Percentiles rank a stretch among this genome's conserved stretches.
phyloP scores from a whole-genome alignment of 2,888 invertebrate species.

The Diarsia rubi region DNA sequence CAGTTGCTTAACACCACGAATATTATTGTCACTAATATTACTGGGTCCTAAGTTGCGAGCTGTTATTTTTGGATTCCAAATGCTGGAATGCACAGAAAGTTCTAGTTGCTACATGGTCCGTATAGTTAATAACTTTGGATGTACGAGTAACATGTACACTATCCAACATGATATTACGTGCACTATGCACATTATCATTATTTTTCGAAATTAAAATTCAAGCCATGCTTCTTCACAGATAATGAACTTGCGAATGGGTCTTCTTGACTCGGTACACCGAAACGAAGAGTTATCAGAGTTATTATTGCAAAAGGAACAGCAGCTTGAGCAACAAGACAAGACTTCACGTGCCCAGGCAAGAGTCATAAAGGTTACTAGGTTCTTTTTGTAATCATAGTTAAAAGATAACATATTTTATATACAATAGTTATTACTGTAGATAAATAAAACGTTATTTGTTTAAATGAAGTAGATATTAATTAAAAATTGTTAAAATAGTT shows the following conservation, averaged over 20 bases:
- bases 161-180: too few relatives aligned
- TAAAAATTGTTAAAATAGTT: constrained; percentile 14
- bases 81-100: too few relatives aligned
- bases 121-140: too few relatives aligned
- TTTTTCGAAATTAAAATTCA: neutral
- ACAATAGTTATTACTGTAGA: too few relatives aligned
- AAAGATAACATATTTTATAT: constrained; percentile 16
- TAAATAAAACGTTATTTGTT: neutral
- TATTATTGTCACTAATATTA: too few relatives aligned
- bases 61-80: too few relatives aligned
- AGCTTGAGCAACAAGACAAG: constrained; percentile 91
- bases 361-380: constrained; percentile 89
- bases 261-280: constrained; percentile 85
- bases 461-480: neutral
- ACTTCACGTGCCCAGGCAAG: constrained; percentile 92
- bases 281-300: constrained; percentile 88
- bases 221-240: constrained; percentile 73
- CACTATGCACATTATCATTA: too few relatives aligned
- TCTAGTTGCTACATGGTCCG: too few relatives aligned
- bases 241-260: constrained; percentile 84
- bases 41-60: too few relatives aligned
- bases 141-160: too few relatives aligned
- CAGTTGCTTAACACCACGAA: too few relatives aligned
- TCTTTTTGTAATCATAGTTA: constrained; percentile 63
- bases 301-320: constrained; percentile 90